Evolutionary conservation across 2,797 vertebrate genomes (phyloP).

Genomic region (Anguilla marmorata): DNA sequence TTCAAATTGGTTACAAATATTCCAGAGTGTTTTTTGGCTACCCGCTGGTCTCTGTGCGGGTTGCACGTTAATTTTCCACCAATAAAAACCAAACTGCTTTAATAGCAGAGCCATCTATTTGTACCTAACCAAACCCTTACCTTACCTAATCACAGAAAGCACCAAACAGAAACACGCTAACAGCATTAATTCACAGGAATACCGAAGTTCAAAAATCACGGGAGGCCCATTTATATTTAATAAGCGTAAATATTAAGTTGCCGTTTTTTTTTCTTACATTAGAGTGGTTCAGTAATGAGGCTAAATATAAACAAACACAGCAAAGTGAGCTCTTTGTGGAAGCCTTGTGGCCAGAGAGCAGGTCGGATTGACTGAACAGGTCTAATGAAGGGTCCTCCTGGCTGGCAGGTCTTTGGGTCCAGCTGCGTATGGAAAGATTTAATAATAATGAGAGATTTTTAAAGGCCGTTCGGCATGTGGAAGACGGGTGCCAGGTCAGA

Average conservation of each 20-base stretch:
- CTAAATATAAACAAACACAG: slow-evolving; percentile 47
- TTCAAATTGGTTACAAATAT: neutral
- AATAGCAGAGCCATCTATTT: neutral
- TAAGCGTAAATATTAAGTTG: no score
- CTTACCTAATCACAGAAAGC: neutral
- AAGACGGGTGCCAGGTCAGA: neutral
- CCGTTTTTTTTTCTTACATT: no score
- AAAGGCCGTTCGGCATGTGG: neutral
- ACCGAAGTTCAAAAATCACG: neutral
- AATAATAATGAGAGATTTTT: slow-evolving; percentile 41
- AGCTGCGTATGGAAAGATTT: slow-evolving; percentile 59
- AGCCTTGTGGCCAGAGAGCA: neutral
- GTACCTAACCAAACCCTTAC: neutral
- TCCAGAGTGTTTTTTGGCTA: neutral
- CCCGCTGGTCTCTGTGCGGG: neutral
- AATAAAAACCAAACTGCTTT: neutral
- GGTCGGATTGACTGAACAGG: slow-evolving; percentile 45
- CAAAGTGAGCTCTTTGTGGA: neutral
- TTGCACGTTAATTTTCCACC: neutral
- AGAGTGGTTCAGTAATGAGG: slow-evolving; percentile 56
- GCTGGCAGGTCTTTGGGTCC: slow-evolving; percentile 43
- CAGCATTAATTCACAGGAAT: neutral
- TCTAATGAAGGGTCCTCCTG: slow-evolving; percentile 37
- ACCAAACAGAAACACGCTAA: neutral
- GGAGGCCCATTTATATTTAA: neutral